phyloP scores from a whole-genome alignment of 2,797 vertebrate species.

The Eulemur mongoz region DNA sequence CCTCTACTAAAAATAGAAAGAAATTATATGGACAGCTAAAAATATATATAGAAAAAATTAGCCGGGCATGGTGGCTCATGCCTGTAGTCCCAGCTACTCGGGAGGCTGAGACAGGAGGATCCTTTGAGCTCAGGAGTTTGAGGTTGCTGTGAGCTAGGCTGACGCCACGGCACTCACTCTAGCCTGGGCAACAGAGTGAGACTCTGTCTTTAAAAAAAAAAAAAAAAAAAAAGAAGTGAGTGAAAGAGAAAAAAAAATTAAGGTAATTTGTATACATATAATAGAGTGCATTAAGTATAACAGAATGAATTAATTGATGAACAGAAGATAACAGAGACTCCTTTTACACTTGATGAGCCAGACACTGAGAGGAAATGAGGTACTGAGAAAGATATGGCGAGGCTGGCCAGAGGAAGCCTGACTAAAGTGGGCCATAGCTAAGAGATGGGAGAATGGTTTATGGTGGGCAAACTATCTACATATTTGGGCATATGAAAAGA shows the following conservation, averaged over 20 bases:
- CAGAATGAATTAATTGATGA: background rate
- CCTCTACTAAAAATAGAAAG: no score
- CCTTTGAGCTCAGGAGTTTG: no score
- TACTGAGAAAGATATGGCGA: background rate
- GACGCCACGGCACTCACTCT: no score
- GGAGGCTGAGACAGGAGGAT: no score
- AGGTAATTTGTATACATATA: background rate
- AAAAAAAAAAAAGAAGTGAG: no score
- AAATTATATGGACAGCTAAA: no score
- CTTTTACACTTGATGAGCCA: background rate
- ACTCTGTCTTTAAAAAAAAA: no score
- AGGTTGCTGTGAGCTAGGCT: no score
- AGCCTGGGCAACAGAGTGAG: no score
- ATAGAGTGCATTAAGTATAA: background rate
- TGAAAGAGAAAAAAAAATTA: background rate
- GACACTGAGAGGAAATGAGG: background rate
- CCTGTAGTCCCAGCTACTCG: no score
- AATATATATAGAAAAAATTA: no score
- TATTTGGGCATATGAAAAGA: background rate
- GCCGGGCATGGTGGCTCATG: no score
- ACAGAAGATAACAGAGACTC: background rate
- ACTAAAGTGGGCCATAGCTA: background rate
- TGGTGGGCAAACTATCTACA: background rate
- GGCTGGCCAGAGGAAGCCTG: background rate
- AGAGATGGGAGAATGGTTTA: background rate